phyloP scores from a whole-genome alignment of 2,113 vertebrate species.

The Theristicus caerulescens region DNA sequence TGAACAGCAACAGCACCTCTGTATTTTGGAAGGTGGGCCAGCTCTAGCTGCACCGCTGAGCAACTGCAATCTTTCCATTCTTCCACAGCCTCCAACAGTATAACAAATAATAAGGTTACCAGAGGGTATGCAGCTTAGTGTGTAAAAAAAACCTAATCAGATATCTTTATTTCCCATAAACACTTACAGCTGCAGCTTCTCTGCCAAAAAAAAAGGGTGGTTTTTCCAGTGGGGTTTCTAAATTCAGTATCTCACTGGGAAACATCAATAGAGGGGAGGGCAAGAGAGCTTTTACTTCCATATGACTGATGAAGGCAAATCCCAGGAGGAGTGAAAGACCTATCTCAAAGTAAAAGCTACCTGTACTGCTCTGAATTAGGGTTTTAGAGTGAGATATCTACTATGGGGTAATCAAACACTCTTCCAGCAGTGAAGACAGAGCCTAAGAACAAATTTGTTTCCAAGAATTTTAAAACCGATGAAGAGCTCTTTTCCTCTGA shows the following conservation, averaged over 20 bases:
- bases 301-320: background rate
- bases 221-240: conserved; percentile 1
- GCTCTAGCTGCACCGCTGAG: background rate
- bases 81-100: background rate
- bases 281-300: background rate
- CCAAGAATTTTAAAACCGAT: background rate
- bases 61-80: background rate
- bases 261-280: background rate
- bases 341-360: background rate
- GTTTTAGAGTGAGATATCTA: background rate
- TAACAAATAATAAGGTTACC: conserved; percentile 26
- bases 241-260: conserved; percentile 19
- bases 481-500: background rate
- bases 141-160: background rate
- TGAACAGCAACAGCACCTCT: background rate
- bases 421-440: background rate
- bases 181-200: conserved; percentile 20
- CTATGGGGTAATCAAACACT: background rate
- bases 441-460: background rate
- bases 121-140: background rate
- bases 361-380: background rate
- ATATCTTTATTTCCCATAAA: conserved; percentile 33
- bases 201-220: background rate
- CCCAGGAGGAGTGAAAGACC: background rate
- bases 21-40: background rate